phyloP scores from a whole-genome alignment of 2,888 invertebrate species.

The Acheta domesticus region DNA sequence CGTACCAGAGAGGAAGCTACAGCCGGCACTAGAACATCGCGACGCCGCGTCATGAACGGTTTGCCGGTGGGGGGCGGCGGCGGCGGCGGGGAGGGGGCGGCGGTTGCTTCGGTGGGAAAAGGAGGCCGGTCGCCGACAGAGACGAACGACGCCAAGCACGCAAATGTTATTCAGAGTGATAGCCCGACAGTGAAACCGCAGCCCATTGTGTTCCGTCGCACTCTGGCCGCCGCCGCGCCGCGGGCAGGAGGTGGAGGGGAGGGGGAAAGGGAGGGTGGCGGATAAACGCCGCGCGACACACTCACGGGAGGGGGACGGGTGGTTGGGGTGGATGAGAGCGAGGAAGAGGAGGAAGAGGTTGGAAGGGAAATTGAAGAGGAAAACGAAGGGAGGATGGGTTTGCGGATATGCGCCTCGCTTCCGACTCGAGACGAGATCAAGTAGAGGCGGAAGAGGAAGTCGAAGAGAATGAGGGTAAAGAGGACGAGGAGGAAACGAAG shows the following conservation, averaged over 20 bases:
- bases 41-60: no score
- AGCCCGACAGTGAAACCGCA: conserved; percentile 18
- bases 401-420: no score
- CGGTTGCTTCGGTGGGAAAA: background rate
- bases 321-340: background rate
- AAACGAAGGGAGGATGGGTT: no score
- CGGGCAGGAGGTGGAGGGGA: background rate
- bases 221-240: background rate
- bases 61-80: no score
- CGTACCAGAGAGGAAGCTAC: no score
- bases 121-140: background rate
- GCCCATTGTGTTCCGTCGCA: conserved; percentile 7
- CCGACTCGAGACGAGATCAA: no score
- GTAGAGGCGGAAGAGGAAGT: no score
- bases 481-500: no score
- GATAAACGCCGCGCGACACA: background rate
- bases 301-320: background rate
- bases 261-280: background rate
- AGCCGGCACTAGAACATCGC: no score
- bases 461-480: no score
- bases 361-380: background rate
- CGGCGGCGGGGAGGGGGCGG: no score
- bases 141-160: background rate
- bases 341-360: background rate
- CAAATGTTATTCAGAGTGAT: conserved; percentile 18